phyloP scores from a whole-genome alignment of 1,140 invertebrate genomes.

The Lysiphlebus fabarum region DNA sequence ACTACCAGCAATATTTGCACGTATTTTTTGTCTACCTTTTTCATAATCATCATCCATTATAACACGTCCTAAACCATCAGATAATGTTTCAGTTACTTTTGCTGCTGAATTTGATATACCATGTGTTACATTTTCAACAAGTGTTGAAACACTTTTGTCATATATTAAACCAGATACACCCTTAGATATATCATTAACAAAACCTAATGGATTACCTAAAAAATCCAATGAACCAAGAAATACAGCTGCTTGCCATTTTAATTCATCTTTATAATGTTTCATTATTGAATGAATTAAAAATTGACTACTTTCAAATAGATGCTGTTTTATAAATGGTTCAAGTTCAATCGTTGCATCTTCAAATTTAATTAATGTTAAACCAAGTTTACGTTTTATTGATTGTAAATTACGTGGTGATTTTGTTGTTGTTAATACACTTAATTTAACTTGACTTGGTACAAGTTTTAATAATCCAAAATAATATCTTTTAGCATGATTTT shows the following conservation, averaged over 20 bases:
- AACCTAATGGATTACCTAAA: constrained; percentile 92
- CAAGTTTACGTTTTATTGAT: constrained; percentile 79
- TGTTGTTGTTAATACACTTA: constrained; percentile 83
- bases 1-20: constrained; percentile 59
- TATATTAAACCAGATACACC: constrained; percentile 88
- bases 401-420: constrained; percentile 74
- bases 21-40: constrained; percentile 78
- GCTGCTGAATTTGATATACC: constrained; percentile 95
- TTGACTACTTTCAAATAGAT: constrained; percentile 85
- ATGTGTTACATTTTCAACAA: constrained; percentile 95
- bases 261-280: constrained; percentile 82
- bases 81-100: constrained; percentile 87
- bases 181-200: constrained; percentile 93
- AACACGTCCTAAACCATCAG: constrained; percentile 84
- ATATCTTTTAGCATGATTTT: constrained; percentile 75
- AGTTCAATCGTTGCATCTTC: constrained; percentile 94
- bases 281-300: constrained; percentile 74
- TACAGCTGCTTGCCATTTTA: constrained; percentile 91
- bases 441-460: constrained; percentile 71
- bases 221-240: constrained; percentile 97
- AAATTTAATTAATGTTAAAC: constrained; percentile 88
- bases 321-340: constrained; percentile 77
- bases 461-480: constrained; percentile 88
- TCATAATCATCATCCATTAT: constrained; percentile 88
- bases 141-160: constrained; percentile 84